Base-by-base conservation (phyloP, 2,888 invertebrate genomes). In the Mesorhabditis spiculigera region DNA sequence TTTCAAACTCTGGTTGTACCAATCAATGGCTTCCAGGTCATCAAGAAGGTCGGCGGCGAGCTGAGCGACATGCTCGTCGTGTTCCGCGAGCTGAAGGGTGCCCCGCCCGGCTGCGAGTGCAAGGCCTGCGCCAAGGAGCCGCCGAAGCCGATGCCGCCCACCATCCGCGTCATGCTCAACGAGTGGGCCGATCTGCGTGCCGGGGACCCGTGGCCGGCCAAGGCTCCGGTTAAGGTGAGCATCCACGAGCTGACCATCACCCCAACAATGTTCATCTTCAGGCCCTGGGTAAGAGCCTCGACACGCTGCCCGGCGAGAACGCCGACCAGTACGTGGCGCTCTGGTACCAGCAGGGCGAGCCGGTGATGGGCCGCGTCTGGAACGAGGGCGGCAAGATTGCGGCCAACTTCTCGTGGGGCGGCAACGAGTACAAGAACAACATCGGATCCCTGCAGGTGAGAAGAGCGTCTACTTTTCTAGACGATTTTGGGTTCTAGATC, bases 321-420 rank as follows among this genome's bases (percentile, higher is more conserved):
- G 72, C 82, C 62, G 82, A 82, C 58, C 83, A 83, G 70, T 83
- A 78, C 72, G 81, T 83, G 6, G 83, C 82, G 5, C 77, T 83
- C 58, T 83, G 83, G 83, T 83, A 83, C 28, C 28, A 28, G 28
- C 28, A 28, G 28, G 75, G 83, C 68, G 79, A 82, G 50, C 77
- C 77, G 4, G 71, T 77, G 45, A 75, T 75, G 75, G 77, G 77
- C 4, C 71, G 77, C 61, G 73, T 72, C 63, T 75, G 73, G 74
- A 74, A 76, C 61, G 76, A 76, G 50, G 65, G 65, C 28, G 77
- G 76, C 50, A 76, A 78, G 75, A 28, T 28, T 28, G 28, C 28
- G 28, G n/a, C 28, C 28, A 28, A 28, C 28, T 28, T 28, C 28
- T 28, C 28, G 28, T 28, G 28, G 28, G 28, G 28, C 68, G 76